Base-by-base conservation (phyloP, 1,140 invertebrate genomes). In the Diorhabda elongata region DNA sequence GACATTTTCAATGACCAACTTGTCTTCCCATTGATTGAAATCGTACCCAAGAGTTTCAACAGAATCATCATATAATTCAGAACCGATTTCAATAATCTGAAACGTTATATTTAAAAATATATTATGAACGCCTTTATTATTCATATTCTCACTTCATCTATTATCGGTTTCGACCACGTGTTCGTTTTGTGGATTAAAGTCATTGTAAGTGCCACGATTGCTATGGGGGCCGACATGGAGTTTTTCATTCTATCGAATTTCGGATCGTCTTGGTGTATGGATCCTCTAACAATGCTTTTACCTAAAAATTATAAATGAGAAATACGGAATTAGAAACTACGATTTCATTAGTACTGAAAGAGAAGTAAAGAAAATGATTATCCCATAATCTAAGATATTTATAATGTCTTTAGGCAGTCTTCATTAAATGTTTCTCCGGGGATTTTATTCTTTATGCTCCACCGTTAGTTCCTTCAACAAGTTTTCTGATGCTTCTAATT, bases 21-120 rank as follows among this genome's bases (percentile, higher is more conserved):
- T 78, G 42, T 85, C 82, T 44, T 84, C 83, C 63, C 84, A 84
- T 1, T 84, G 83, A 59, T 84, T 79, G 67, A 84, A 85, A 69
- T 83, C 82, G 67, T 81, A 84, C 0, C 82, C 83, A 1, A 84
- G 72, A 4, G 79, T 71, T 8, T 76, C 77, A 42, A 83, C 71
- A 6, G 70, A 70, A 6, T 74, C 67, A 4, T 67, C 73, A 61
- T 76, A 78, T 3, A 81, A 58, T 62, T 76, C 75, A 47, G 77
- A 73, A 41, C 78, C 77, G 42, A 74, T 58, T 6, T 57, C 26
- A 7, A 70, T 26, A 52, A 52, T 52, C 47, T 52, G 47, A 52
- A 52, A 52, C n/a, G 2, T 52, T 52, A 52, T n/a, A 3, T 52
- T 52, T 8, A 52, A n/a, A 56, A 68, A 61, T n/a, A 26, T 60